phyloP scores from a whole-genome alignment of 92 coral and sea anemone genomes.

The Hydrozoanthus gracilis region DNA sequence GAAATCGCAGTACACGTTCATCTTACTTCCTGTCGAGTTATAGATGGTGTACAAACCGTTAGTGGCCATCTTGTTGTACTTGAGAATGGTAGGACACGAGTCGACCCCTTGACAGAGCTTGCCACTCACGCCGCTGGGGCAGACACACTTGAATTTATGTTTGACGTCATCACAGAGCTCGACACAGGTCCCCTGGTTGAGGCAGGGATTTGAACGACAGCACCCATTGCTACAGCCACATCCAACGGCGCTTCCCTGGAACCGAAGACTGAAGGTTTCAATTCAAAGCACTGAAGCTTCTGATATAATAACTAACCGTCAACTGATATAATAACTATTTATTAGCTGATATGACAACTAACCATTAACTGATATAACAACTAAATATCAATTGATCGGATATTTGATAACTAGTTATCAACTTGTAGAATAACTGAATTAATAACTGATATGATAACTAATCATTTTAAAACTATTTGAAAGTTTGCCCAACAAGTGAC shows the following conservation, averaged over 20 bases:
- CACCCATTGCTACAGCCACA: conserved; percentile 21
- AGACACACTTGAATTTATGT: conserved; percentile 17
- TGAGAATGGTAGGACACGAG: conserved; percentile 12
- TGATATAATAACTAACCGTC: too few relatives aligned
- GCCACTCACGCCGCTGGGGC: conserved; percentile 17
- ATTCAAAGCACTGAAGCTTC: too few relatives aligned
- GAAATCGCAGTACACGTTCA: conserved; percentile 18
- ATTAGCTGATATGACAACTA: too few relatives aligned
- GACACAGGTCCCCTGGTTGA: conserved; percentile 24
- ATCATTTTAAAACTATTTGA: too few relatives aligned
- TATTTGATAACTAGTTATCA: too few relatives aligned
- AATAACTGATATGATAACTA: too few relatives aligned
- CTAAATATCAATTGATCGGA: too few relatives aligned
- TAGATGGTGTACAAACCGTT: conserved; percentile 5
- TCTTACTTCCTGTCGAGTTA: background rate
- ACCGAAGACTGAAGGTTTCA: background rate
- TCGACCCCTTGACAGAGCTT: background rate
- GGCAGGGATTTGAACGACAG: conserved; percentile 11
- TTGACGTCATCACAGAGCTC: conserved; percentile 30
- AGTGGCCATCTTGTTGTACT: conserved; percentile 9
- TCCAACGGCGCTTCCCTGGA: too few relatives aligned
- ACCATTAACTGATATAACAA: too few relatives aligned
- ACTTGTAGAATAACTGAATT: too few relatives aligned
- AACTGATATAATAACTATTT: too few relatives aligned
- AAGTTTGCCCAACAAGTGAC: too few relatives aligned